These are phyloP conservation scores for Aphidius gifuensis DNA, from an alignment of 1,140 invertebrate genomes.

Conservation along the genomic window DNA sequence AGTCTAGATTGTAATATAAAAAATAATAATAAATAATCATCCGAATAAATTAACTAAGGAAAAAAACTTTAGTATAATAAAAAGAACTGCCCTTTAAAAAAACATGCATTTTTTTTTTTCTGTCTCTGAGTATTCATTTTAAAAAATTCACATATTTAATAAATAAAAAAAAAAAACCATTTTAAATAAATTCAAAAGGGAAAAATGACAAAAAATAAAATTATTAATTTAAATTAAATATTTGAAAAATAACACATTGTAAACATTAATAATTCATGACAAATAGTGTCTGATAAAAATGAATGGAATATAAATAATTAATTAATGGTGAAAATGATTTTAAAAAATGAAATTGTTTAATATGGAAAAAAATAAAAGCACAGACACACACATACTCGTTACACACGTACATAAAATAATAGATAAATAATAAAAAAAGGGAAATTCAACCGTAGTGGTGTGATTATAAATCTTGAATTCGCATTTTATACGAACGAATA, in stretches of 20 bases:
- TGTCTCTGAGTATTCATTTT: slow-evolving; percentile 50
- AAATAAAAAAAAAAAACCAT: too few relatives aligned
- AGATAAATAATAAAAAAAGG: slow-evolving; percentile 3
- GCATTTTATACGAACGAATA: slow-evolving; percentile 52
- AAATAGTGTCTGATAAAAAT: slow-evolving; percentile 44
- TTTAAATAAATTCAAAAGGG: background rate
- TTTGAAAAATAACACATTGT: slow-evolving; percentile 16
- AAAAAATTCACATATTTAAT: background rate
- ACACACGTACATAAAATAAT: background rate
- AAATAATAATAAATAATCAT: slow-evolving; percentile 49
- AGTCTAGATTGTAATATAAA: slow-evolving; percentile 55
- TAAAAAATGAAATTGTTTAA: slow-evolving; percentile 1
- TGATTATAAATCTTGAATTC: slow-evolving; percentile 51
- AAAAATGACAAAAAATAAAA: background rate
- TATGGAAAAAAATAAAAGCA: background rate
- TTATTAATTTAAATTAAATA: background rate
- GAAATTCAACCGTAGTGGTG: slow-evolving; percentile 39
- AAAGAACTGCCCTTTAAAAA: slow-evolving; percentile 54
- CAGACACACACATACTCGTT: background rate
- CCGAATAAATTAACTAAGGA: slow-evolving; percentile 47
- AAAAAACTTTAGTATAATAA: slow-evolving; percentile 52
- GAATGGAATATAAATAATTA: slow-evolving; percentile 13
- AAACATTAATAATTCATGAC: slow-evolving; percentile 46
- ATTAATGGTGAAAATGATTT: slow-evolving; percentile 9
- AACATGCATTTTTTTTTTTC: slow-evolving; percentile 49